Conservation (phyloP, 2,888 invertebrate genomes). For the Alsophila aescularia region DNA sequence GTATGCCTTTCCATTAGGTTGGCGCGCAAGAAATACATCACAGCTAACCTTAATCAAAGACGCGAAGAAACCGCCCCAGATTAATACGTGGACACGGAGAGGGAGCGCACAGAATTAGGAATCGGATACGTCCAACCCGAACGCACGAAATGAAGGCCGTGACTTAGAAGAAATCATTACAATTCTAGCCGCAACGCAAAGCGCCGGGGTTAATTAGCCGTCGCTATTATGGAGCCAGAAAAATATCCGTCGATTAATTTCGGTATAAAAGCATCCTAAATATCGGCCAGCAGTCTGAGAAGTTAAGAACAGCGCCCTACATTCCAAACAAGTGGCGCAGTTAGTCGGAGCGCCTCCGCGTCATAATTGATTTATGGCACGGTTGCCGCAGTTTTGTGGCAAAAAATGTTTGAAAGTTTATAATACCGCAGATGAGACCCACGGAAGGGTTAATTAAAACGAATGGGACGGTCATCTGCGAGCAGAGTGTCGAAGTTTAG, state of each 20-base stretch:
- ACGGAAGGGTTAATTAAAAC: slow-evolving; percentile 80
- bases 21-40: slow-evolving; percentile 82
- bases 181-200: slow-evolving; percentile 37
- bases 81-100: slow-evolving; percentile 75
- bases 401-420: slow-evolving; percentile 64
- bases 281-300: slow-evolving; percentile 22
- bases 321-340: slow-evolving; percentile 42
- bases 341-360: slow-evolving; percentile 28
- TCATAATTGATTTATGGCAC: slow-evolving; percentile 71
- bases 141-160: slow-evolving; percentile 52
- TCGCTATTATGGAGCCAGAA: slow-evolving; percentile 25
- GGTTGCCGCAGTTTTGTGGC: slow-evolving; percentile 48
- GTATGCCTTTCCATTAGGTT: slow-evolving; percentile 82
- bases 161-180: slow-evolving; percentile 44
- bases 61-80: slow-evolving; percentile 72
- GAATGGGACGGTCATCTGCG: slow-evolving; percentile 79
- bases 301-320: slow-evolving; percentile 21
- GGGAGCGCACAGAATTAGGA: slow-evolving; percentile 59
- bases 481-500: slow-evolving; percentile 79
- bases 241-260: slow-evolving; percentile 24
- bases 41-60: slow-evolving; percentile 79
- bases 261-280: slow-evolving; percentile 20
- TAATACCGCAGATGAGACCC: slow-evolving; percentile 68
- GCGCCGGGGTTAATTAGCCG: slow-evolving; percentile 25
- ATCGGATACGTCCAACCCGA: slow-evolving; percentile 53